Conservation (phyloP, 2,888 invertebrate genomes). For the Thyatira batis region DNA sequence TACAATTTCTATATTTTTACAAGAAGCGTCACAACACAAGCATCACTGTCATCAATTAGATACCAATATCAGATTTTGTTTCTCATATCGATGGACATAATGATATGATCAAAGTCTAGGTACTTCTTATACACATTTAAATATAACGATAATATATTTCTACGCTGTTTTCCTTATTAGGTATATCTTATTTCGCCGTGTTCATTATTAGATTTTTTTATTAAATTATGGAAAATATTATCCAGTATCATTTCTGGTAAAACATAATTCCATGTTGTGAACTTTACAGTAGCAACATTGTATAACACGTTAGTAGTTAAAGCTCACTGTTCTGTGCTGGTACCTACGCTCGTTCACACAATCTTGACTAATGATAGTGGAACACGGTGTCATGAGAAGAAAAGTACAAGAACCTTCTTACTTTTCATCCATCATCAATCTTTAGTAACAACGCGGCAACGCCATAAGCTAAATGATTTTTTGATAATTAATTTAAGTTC, state of each 20-base stretch:
- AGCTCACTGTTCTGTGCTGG: slow-evolving; percentile 21
- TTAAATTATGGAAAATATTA: too few species aligned
- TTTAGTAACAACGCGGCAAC: neutral
- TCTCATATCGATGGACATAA: too few species aligned
- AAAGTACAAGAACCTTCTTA: neutral
- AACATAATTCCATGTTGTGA: neutral
- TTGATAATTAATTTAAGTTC: neutral
- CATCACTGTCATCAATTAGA: too few species aligned
- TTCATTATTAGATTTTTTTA: too few species aligned
- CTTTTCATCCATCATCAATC: neutral
- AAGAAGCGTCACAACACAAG: too few species aligned
- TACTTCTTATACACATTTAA: too few species aligned
- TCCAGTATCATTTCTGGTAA: neutral
- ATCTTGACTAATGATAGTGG: slow-evolving; percentile 26
- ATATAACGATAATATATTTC: too few species aligned
- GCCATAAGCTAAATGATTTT: neutral
- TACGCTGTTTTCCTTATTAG: too few species aligned
- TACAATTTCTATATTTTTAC: neutral
- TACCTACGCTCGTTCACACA: slow-evolving; percentile 32
- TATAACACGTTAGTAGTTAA: slow-evolving; percentile 22
- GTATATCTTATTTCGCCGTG: too few species aligned
- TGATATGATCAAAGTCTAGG: too few species aligned
- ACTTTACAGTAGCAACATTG: slow-evolving; percentile 30
- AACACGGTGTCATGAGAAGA: slow-evolving; percentile 5
- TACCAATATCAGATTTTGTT: too few species aligned